A percentile compares a stretch with the other conserved stretches of the same genome.
Conservation (phyloP, 2,113 vertebrate genomes). For the Azemiops feae region DNA sequence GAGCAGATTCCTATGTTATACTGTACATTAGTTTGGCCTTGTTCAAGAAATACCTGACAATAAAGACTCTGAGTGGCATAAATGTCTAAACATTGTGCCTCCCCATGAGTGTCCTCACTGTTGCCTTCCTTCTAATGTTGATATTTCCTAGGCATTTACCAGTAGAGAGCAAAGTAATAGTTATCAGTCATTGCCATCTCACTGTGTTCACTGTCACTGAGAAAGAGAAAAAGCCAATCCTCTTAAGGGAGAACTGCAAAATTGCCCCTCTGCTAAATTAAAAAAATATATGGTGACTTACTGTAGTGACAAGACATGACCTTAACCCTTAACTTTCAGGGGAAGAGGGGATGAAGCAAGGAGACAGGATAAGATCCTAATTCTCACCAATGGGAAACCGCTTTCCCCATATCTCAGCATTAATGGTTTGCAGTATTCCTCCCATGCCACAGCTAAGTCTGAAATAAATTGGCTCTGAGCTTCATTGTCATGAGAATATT, state of each 20-base stretch:
- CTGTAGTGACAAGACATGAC: not conserved
- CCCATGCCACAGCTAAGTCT: not conserved
- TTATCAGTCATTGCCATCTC: not conserved
- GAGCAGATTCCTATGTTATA: not conserved
- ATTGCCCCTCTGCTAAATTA: not conserved
- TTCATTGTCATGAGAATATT: not conserved
- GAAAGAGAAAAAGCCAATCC: not conserved
- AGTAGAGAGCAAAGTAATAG: not conserved
- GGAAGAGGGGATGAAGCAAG: not conserved
- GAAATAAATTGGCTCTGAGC: not conserved
- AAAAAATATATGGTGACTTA: not conserved
- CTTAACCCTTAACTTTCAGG: not conserved
- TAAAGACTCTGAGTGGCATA: not conserved
- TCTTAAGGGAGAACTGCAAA: not conserved
- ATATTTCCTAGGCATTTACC: not conserved
- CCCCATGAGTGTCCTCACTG: not conserved
- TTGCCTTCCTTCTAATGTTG: not conserved
- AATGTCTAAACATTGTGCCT: not conserved
- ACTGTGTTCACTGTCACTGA: not conserved
- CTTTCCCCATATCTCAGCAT: not conserved
- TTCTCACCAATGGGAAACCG: not conserved
- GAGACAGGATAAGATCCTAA: not conserved
- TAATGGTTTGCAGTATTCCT: not conserved
- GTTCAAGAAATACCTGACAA: not conserved
- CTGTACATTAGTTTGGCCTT: not conserved